Base-by-base conservation (phyloP, 2,888 invertebrate species). In the Standfussiana lucernea region DNA sequence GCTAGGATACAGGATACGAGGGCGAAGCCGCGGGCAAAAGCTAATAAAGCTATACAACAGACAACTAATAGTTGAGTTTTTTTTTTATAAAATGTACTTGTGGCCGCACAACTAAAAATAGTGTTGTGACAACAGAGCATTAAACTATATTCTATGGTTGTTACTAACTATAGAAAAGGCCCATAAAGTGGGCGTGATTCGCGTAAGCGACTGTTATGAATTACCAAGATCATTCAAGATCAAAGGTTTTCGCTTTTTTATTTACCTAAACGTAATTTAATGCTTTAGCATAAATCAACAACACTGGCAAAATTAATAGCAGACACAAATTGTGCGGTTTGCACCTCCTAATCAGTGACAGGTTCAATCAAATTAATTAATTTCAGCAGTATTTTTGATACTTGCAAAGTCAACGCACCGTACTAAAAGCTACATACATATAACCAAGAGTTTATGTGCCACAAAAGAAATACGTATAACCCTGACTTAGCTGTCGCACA, bases 181-280 rank as follows among this genome's bases (percentile, higher is more conserved):
- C 47, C 40, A 56, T 74, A 74, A 65, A 81, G 78, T 81, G 81
- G 81, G 81, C 74, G 81, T 81, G 53, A 81, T 35, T 37, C 74
- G n/a, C 74, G 74, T 47, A 47, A 73, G 64, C 47, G 18, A 64
- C 74, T 65, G 75, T 81, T 74, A 73, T 74, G 74, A 72, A 80
- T 78, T 81, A 78, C 50, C 32, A 28, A 56, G 75, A 81, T 78
- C 75, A 78, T 81, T 59, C 40, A 35, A 56, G 82, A 78, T 78
- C 78, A 78, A 78, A 78, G 64, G 24, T 42, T 65, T 15, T 13
- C 40, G 15, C 4, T 59, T 65, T 62, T 77, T 65, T 47, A 81
- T 81, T 81, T 35, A 28, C 37, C 28, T 71, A 42, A 73, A 70
- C 45, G 28, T 80, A 50, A 80, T 64, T 35, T 56, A 40, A n/a